phyloP scores from a whole-genome alignment of 2,797 vertebrate species.

The Columba guinea region DNA sequence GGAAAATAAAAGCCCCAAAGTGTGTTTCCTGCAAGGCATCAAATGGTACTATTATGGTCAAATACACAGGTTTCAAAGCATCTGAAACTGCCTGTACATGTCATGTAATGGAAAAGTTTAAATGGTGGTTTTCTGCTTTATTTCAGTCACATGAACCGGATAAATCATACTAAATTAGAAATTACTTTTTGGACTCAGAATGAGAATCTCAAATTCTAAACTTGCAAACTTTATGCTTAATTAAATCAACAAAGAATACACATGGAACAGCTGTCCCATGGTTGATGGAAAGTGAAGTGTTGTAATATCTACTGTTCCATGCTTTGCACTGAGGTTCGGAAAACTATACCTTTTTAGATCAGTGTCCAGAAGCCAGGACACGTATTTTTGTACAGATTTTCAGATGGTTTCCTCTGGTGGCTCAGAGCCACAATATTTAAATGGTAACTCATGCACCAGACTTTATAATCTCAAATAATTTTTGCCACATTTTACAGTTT shows the following conservation, averaged over 20 bases:
- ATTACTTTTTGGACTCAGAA: not conserved
- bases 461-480: not conserved
- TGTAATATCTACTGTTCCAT: not conserved
- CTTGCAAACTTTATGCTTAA: not conserved
- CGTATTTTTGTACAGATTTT: not conserved
- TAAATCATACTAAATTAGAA: not conserved
- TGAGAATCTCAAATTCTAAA: not conserved
- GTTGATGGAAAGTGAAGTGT: not conserved
- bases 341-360: not conserved
- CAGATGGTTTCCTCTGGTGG: not conserved
- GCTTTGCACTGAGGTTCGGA: not conserved
- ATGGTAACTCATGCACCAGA: not conserved
- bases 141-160: not conserved
- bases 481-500: not conserved
- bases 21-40: not conserved
- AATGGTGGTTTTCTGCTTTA: not conserved
- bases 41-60: not conserved
- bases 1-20: not conserved
- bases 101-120: not conserved
- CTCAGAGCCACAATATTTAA: not conserved
- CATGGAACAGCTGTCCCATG: not conserved
- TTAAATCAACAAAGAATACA: not conserved
- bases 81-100: not conserved
- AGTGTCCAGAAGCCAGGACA: not conserved
- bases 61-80: not conserved